Base-by-base conservation (phyloP, 92 coral and sea anemone species). In the Meandrina meandrites region DNA sequence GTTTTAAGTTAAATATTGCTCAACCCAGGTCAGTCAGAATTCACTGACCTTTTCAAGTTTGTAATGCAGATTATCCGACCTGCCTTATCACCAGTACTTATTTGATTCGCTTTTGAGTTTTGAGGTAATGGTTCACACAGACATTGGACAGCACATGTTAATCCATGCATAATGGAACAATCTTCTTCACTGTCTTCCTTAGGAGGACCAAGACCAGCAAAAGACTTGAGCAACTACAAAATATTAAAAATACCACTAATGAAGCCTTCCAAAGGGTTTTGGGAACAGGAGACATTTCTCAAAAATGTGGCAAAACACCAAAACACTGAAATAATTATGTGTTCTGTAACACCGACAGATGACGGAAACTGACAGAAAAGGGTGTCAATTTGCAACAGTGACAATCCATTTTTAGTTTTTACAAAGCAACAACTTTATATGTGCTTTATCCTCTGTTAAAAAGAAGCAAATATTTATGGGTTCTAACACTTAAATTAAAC, bases 21-120 rank as follows among this genome's bases (percentile, higher is more conserved):
- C 14, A 30, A 66, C 5, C 15, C 68, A 60, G 5, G 69, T 62
- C 3, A n/a, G 31, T 45, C 28, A 66, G 9, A 30, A 45, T 21
- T 27, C 54, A 28, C 58, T 36, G 30, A 96, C 98, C 96, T 97
- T 81, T 93, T 91, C 50, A 97, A 62, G 67, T 97, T 89, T 66
- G 99, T 95, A 45, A 97, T 78, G 64, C 98, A 95, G 54, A 97
- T 89, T 30, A 97, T 97, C 84, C 99, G 42, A 89, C 64, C 93
- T 91, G 75, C 90, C 86, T 53, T 87, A 58, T 71, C 90, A 76
- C 74, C 89, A 71, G 85, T 90, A 78, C 66, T 81, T 68, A 86
- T 22, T 16, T 89, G 92, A 48, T 86, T 86, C 22, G 45, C 62
- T 57, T 92, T 82, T 42, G 96, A 93, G 66, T 87, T 90, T 58